Conservation (phyloP, 1,140 invertebrate species). For the Cyphomyrmex costatus region DNA sequence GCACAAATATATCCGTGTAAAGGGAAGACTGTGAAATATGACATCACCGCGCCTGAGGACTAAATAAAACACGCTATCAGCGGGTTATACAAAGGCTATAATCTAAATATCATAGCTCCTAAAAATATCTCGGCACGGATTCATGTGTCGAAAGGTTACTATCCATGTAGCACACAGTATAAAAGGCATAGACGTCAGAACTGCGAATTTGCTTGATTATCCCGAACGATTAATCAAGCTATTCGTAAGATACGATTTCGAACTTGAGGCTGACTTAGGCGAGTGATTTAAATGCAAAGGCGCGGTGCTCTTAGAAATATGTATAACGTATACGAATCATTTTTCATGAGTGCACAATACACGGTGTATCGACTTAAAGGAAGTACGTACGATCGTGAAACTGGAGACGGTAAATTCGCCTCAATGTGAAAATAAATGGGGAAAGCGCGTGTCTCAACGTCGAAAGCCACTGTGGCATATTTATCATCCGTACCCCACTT, state of each 20-base stretch:
- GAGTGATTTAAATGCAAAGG: constrained; percentile 7
- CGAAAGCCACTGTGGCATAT: constrained; percentile 22
- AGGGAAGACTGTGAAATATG: constrained; percentile 15
- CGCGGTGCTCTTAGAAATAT: neutral
- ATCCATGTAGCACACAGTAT: constrained; percentile 4
- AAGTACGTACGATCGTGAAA: constrained; percentile 3
- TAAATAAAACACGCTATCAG: constrained; percentile 45
- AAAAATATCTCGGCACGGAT: constrained; percentile 40
- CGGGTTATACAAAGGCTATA: constrained; percentile 46
- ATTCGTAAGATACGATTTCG: neutral
- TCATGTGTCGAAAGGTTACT: constrained; percentile 50
- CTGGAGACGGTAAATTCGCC: constrained; percentile 6
- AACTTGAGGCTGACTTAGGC: neutral
- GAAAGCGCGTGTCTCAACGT: constrained; percentile 18
- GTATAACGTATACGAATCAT: constrained; percentile 37
- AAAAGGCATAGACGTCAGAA: constrained; percentile 10
- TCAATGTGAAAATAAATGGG: constrained; percentile 25
- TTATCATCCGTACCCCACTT: constrained; percentile 22
- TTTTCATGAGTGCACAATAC: neutral
- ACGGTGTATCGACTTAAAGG: neutral
- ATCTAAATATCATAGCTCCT: constrained; percentile 51
- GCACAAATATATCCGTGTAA: neutral
- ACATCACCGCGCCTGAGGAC: neutral
- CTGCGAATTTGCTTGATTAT: constrained; percentile 8
- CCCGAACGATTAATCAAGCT: constrained; percentile 27